Conservation (phyloP, 2,888 invertebrate species). For the Ethmia dodecea region DNA sequence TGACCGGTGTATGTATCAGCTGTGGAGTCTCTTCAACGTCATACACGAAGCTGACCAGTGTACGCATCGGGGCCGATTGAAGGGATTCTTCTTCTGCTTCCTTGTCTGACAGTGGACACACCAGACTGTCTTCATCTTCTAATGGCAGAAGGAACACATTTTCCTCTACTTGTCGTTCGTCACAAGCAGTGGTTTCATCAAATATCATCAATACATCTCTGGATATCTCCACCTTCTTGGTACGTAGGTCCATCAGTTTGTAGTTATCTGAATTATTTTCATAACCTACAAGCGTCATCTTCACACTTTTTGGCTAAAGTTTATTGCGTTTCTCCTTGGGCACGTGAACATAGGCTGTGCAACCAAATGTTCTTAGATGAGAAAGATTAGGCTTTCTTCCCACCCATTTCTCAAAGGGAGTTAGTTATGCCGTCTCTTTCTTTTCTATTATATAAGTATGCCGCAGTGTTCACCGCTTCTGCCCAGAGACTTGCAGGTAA, state of each 20-base stretch:
- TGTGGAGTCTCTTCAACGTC: too few species aligned
- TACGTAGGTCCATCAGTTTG: neutral
- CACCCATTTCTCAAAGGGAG: conserved; percentile 1
- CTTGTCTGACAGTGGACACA: too few species aligned
- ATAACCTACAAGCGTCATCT: conserved; percentile 4
- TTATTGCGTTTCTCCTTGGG: conserved; percentile 4
- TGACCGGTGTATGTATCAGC: too few species aligned
- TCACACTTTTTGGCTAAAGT: conserved; percentile 1
- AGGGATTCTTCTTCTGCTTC: too few species aligned
- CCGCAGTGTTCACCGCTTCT: conserved; percentile 1
- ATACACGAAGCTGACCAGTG: too few species aligned
- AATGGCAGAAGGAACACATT: too few species aligned
- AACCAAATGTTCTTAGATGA: conserved; percentile 1
- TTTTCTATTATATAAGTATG: neutral
- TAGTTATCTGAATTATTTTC: neutral
- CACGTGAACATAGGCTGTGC: neutral
- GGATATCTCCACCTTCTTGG: neutral
- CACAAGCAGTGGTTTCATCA: too few species aligned
- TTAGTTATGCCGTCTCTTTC: neutral
- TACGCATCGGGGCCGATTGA: too few species aligned
- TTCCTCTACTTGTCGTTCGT: too few species aligned
- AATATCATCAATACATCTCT: too few species aligned
- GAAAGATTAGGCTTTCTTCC: neutral
- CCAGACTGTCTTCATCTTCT: too few species aligned
- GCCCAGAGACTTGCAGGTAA: neutral